Conservation (phyloP, 2,888 invertebrate species). For the Eilema griseolum region DNA sequence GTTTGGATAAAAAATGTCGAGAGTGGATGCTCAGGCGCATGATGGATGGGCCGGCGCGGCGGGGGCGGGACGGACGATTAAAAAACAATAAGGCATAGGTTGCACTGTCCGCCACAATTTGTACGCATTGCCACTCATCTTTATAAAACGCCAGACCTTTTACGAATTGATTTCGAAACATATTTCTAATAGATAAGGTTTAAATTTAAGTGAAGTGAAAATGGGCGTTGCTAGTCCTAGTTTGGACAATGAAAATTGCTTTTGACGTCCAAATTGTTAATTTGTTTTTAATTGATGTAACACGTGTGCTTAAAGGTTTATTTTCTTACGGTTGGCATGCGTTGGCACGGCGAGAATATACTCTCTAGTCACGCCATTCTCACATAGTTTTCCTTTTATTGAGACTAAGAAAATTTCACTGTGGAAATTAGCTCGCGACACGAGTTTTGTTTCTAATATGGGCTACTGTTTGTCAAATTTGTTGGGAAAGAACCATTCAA, state of each 20-base stretch:
- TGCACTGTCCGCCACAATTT: constrained; percentile 81
- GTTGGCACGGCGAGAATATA: constrained; percentile 29
- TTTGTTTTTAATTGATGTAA: constrained; percentile 76
- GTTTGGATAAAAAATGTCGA: constrained; percentile 58
- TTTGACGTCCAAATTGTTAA: constrained; percentile 71
- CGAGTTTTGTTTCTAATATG: constrained; percentile 26
- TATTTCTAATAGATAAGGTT: constrained; percentile 24
- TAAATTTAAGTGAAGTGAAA: constrained; percentile 17
- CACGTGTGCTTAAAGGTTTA: constrained; percentile 57
- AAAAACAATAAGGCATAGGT: constrained; percentile 83
- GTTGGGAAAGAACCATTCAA: constrained; percentile 11
- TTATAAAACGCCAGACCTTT: constrained; percentile 60
- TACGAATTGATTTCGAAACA: constrained; percentile 25
- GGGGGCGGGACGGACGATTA: constrained; percentile 80
- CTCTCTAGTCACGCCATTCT: constrained; percentile 42
- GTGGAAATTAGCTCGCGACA: constrained; percentile 35
- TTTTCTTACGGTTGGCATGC: constrained; percentile 35
- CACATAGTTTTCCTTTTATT: constrained; percentile 44
- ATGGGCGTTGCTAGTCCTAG: constrained; percentile 44
- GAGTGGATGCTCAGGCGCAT: constrained; percentile 61
- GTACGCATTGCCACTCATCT: constrained; percentile 72
- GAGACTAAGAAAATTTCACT: constrained; percentile 22
- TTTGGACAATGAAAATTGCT: constrained; percentile 62
- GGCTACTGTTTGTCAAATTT: constrained; percentile 9
- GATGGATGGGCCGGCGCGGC: constrained; percentile 78